Percentiles rank a stretch among this genome's conserved stretches.
Conservation (phyloP, 2,888 invertebrate species). For the Vesta saturnalis region DNA sequence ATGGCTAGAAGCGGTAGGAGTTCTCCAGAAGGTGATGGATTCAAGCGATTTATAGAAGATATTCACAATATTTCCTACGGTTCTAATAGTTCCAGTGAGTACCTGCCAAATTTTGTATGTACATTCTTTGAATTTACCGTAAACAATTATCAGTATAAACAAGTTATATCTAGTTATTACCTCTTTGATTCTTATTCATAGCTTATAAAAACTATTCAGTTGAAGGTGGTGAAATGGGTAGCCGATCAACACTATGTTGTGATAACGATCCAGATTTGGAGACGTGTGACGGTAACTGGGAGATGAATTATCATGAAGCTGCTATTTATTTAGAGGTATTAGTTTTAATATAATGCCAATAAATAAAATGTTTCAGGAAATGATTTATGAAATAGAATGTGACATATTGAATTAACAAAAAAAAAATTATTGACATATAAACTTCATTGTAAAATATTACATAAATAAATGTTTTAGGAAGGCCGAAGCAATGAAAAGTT, state of each 20-base stretch:
- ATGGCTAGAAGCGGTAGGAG: constrained; percentile 54
- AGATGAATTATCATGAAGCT: constrained; percentile 91
- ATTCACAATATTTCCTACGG: constrained; percentile 66
- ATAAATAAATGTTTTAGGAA: constrained; percentile 71
- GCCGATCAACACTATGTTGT: constrained; percentile 69
- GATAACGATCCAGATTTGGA: constrained; percentile 63
- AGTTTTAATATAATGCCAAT: background rate
- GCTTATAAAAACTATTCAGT: constrained; percentile 52
- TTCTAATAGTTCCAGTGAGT: constrained; percentile 71
- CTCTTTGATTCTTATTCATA: background rate
- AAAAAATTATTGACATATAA: too few species aligned
- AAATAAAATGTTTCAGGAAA: too few species aligned
- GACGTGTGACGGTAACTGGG: constrained; percentile 76
- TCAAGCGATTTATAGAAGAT: constrained; percentile 73
- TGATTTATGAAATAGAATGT: too few species aligned
- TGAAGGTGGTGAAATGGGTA: constrained; percentile 72
- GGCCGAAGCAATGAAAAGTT: constrained; percentile 92
- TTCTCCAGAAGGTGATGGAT: constrained; percentile 70
- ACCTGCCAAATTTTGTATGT: too few species aligned
- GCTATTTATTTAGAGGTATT: constrained; percentile 85
- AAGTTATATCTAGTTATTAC: constrained; percentile 22
- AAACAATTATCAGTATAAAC: constrained; percentile 9
- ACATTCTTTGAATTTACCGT: background rate
- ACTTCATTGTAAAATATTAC: background rate
- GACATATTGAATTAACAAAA: too few species aligned